Conservation (phyloP, 2,113 vertebrate species). For the Patagioenas fasciata region DNA sequence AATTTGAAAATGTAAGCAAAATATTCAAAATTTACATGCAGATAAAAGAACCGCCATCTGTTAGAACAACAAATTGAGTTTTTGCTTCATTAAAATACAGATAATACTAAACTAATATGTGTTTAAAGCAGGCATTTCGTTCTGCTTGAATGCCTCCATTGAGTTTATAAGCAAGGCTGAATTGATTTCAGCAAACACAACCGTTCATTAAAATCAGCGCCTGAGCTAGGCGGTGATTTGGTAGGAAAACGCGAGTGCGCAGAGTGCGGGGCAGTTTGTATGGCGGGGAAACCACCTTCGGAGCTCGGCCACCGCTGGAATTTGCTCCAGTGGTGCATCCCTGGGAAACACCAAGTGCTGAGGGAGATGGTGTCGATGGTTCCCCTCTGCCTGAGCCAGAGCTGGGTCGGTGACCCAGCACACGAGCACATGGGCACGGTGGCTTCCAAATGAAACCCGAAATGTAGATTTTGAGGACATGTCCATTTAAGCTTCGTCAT, state of each 20-base stretch:
- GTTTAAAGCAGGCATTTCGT: background rate
- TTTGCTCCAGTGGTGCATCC: background rate
- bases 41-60: background rate
- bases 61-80: background rate
- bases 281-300: background rate
- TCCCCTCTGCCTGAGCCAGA: background rate
- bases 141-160: background rate
- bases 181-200: background rate
- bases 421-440: accelerated
- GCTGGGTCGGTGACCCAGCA: slow-evolving; percentile 43
- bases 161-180: background rate
- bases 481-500: background rate
- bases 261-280: background rate
- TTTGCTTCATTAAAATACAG: background rate
- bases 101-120: slow-evolving; percentile 15
- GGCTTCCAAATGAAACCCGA: background rate
- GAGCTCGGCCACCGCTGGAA: background rate
- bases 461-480: background rate
- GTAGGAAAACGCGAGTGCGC: background rate
- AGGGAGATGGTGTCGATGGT: background rate
- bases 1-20: slow-evolving; percentile 21
- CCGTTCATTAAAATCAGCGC: background rate
- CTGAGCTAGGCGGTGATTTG: background rate
- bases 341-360: background rate
- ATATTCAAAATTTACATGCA: background rate